Evolutionary conservation across 2,113 vertebrate species (phyloP).

Genomic region (Datnioides undecimradiatus): DNA sequence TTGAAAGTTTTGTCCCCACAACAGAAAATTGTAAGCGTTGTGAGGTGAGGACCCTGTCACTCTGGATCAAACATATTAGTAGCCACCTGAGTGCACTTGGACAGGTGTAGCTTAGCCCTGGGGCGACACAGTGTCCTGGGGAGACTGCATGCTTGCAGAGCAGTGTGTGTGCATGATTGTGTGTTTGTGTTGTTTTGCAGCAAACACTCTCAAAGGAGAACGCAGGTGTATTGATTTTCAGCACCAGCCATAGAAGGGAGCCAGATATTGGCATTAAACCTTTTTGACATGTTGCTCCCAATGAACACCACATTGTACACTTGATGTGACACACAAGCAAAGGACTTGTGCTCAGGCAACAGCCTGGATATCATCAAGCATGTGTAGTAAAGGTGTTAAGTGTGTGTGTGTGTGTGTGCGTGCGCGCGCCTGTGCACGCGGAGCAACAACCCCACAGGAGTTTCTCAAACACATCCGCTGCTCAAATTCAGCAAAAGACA

Average conservation of each 20-base stretch:
- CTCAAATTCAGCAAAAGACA: slow-evolving; percentile 45
- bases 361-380: slow-evolving; percentile 36
- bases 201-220: slow-evolving; percentile 66
- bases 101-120: slow-evolving; percentile 68
- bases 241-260: slow-evolving; percentile 63
- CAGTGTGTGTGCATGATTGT: slow-evolving; percentile 25
- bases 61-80: slow-evolving; percentile 70
- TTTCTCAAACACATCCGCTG: slow-evolving; percentile 20
- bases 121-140: slow-evolving; percentile 53
- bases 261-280: slow-evolving; percentile 79
- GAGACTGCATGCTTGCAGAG: slow-evolving; percentile 38
- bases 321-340: slow-evolving; percentile 64
- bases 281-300: slow-evolving; percentile 74
- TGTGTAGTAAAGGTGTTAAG: slow-evolving; percentile 10
- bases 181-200: slow-evolving; percentile 42
- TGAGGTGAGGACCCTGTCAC: slow-evolving; percentile 67
- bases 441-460: not conserved
- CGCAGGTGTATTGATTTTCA: slow-evolving; percentile 77
- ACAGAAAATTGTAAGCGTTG: slow-evolving; percentile 51
- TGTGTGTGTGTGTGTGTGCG: not conserved
- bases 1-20: slow-evolving; percentile 40
- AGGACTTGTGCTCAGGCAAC: slow-evolving; percentile 12
- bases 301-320: slow-evolving; percentile 62
- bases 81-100: slow-evolving; percentile 60
- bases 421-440: not conserved